Conservation (phyloP, 2,888 invertebrate species). For the Oscheius sp. region DNA sequence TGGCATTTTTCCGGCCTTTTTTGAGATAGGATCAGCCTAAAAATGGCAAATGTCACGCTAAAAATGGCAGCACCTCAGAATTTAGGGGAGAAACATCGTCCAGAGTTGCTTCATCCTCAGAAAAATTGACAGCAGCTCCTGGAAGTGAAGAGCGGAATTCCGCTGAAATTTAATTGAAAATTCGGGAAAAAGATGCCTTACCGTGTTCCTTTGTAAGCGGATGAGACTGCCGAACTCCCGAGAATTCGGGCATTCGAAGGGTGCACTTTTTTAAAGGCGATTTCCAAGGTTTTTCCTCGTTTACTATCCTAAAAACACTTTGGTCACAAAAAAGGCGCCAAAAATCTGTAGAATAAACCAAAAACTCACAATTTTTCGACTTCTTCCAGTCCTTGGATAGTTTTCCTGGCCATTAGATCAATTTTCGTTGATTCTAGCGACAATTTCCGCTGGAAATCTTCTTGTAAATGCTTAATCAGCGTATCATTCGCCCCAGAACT, state of each 20-base stretch:
- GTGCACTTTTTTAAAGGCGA: not conserved
- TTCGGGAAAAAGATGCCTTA: not conserved
- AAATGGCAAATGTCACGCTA: too few species aligned
- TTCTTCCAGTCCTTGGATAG: slow-evolving; percentile 13
- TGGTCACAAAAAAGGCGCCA: not conserved
- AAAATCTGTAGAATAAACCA: not conserved
- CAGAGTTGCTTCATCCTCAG: slow-evolving; percentile 15
- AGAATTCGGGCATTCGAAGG: not conserved
- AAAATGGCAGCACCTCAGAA: slow-evolving; percentile 10
- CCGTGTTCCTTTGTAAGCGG: not conserved
- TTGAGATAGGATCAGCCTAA: not conserved
- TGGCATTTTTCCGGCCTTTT: not conserved
- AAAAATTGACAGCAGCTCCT: not conserved
- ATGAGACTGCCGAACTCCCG: slow-evolving; percentile 17
- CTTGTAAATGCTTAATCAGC: not conserved
- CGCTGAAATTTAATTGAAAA: not conserved
- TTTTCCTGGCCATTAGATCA: slow-evolving; percentile 2
- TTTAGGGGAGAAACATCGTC: slow-evolving; percentile 17
- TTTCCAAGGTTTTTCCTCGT: slow-evolving; percentile 5
- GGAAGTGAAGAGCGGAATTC: slow-evolving; percentile 3
- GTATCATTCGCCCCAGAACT: not conserved
- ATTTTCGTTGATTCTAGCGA: slow-evolving; percentile 13
- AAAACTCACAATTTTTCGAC: slow-evolving; percentile 10
- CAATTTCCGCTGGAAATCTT: slow-evolving; percentile 15
- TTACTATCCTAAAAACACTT: not conserved